Base-by-base conservation (phyloP, 2,113 vertebrate species). In the Anoplopoma fimbria region DNA sequence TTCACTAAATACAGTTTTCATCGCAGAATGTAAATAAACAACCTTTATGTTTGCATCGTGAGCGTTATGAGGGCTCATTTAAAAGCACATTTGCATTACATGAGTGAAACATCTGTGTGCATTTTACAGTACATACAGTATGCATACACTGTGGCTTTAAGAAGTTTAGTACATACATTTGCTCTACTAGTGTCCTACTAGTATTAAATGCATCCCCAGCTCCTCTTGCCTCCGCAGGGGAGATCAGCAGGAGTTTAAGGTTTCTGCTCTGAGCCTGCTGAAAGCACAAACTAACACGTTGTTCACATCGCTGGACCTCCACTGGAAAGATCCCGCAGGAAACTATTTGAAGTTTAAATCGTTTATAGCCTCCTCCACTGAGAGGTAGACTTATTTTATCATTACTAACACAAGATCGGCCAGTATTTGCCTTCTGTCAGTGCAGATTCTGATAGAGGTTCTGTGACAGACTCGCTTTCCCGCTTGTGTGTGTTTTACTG, bases 361-460 rank as follows among this genome's bases (percentile, higher is more conserved):
- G 58, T 70, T 69, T 49, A 60, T 21, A 53, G 53, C n/a, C 68
- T 71, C 58, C 25, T 55, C 62, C 53, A 15, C 42, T 9, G 55
- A 79, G 29, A 72, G 82, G 21, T 21, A 77, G 34, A 58, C 40
- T 68, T 12, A 62, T 51, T 78, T 83, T 61, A 79, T 45, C 40
- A 71, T 27, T 21, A 53, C 29, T 53, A 58, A 75, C 74, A 9
- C 64, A 82, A 69, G 51, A 80, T 71, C 31, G 61, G 61, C 77
- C 80, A 83, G 81, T 79, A 81, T 82, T 77, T 85, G 81, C 77
- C 83, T 51, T 51, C 53, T 70, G 74, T 82, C 58, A 45, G 69
- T 34, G 51, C 84, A 9, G 75, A 76, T 82, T 60, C 62, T 40
- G 64, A 64, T 63, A 36, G 38, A 61, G 36, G 45, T 71, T 29